Percentiles rank a stretch among this genome's conserved stretches.
Evolutionary conservation across 2,888 invertebrate species (phyloP).

Genomic region (Xestoiulus laeticollis): DNA sequence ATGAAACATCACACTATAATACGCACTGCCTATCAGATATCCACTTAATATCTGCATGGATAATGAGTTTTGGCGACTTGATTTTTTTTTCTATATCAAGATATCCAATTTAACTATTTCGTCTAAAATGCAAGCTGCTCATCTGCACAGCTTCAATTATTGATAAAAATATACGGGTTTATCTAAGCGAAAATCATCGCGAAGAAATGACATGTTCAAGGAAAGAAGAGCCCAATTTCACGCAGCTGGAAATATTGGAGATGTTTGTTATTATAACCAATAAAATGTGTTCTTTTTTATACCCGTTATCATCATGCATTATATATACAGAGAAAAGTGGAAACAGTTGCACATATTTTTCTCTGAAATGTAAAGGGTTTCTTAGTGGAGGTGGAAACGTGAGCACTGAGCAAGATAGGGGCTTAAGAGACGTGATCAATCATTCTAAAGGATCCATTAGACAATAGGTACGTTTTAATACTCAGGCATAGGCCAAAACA

Average conservation of each 20-base stretch:
- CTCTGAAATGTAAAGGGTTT: conserved; percentile 6
- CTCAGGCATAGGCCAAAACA: not conserved
- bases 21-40: not conserved
- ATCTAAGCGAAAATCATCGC: conserved; percentile 32
- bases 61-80: not conserved
- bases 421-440: conserved; percentile 49
- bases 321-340: not conserved
- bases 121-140: not conserved
- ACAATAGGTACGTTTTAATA: conserved; percentile 44
- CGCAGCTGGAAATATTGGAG: conserved; percentile 12
- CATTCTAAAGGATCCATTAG: conserved; percentile 44
- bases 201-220: not conserved
- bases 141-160: conserved; percentile 31
- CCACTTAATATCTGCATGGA: not conserved
- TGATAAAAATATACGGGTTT: conserved; percentile 33
- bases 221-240: conserved; percentile 13
- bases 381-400: conserved; percentile 34
- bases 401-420: not conserved
- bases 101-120: conserved; percentile 20
- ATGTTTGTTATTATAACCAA: conserved; percentile 38
- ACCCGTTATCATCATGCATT: conserved; percentile 6
- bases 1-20: not conserved
- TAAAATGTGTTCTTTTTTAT: not conserved
- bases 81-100: not conserved
- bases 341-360: not conserved